Evolutionary conservation across 1,140 invertebrate species (phyloP).

Genomic region (Cotesia typhae): DNA sequence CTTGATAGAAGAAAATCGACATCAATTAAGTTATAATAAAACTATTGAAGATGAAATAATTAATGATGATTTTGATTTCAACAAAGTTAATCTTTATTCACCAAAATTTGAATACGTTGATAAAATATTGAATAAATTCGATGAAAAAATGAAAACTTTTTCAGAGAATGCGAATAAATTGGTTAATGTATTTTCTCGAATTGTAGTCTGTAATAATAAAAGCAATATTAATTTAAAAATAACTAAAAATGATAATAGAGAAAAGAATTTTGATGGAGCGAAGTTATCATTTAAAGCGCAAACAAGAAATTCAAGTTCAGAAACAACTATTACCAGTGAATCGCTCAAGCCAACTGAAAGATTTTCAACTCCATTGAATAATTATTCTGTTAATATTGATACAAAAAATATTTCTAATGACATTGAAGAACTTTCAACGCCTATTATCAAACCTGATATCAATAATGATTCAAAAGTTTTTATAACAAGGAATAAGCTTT

Average conservation of each 20-base stretch:
- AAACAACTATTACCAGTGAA: conserved; percentile 16
- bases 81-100: conserved; percentile 32
- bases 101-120: conserved; percentile 31
- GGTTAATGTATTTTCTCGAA: conserved; percentile 1
- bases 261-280: conserved; percentile 3
- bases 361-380: conserved; percentile 38
- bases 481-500: conserved; percentile 23
- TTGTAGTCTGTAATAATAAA: background rate
- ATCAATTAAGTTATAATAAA: background rate
- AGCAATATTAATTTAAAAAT: background rate
- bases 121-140: conserved; percentile 30
- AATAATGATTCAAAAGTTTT: conserved; percentile 7
- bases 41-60: background rate
- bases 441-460: background rate
- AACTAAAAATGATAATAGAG: background rate
- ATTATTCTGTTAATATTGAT: conserved; percentile 10
- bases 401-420: conserved; percentile 4
- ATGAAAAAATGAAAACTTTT: conserved; percentile 32
- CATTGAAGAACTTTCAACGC: background rate
- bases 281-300: conserved; percentile 23
- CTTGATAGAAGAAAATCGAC: background rate
- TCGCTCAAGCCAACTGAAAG: conserved; percentile 1
- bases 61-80: conserved; percentile 7
- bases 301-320: conserved; percentile 19
- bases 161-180: conserved; percentile 13